Base-by-base conservation (phyloP, 2,113 vertebrate genomes). In the Monopterus albus region DNA sequence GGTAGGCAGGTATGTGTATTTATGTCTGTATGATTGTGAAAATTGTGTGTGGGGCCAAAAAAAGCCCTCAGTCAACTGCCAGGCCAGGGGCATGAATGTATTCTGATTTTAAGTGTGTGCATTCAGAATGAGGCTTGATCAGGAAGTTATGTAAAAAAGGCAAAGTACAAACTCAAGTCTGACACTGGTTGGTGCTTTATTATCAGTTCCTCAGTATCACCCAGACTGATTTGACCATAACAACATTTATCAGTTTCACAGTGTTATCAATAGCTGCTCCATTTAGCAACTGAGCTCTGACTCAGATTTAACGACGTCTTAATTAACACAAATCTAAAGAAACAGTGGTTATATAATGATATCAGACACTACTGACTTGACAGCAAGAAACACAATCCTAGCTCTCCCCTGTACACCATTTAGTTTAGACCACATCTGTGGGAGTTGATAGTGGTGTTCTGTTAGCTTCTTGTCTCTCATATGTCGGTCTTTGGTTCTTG, bases 251-350 rank as follows among this genome's bases (percentile, higher is more conserved):
- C 38, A 20, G 21, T 83, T 60, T 56, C 66, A 70, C 51, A 2
- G 5, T 45, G 39, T 47, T 71, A 66, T 64, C 39, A 83, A 33
- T 40, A 63, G 40, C 38, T 62, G 46, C 45, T 68, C 7, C 64
- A 61, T 88, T 81, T 72, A 61, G 60, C 70, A 53, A 5, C 75
- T 31, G 35, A 40, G 53, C 64, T 72, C 63, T 66, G 69, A 75
- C 75, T 73, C 11, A 42, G 51, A 66, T 75, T 84, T 68, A 86
- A 84, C 87, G 85, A 49, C 2, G 14, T 67, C 82, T 82, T 72
- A 82, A 80, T 83, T 60, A 74, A 72, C 79, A 80, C 33, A 33
- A 20, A 39, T 55, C 42, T 40, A 29, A 51, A 63, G 26, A 74
- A 84, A 78, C 60, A 64, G 45, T 29, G 43, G 43, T 40, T 78